These are phyloP conservation scores for Pachyrhynchus sulphureomaculatus DNA, from an alignment of 1,140 invertebrate species.

Conservation along the genomic window DNA sequence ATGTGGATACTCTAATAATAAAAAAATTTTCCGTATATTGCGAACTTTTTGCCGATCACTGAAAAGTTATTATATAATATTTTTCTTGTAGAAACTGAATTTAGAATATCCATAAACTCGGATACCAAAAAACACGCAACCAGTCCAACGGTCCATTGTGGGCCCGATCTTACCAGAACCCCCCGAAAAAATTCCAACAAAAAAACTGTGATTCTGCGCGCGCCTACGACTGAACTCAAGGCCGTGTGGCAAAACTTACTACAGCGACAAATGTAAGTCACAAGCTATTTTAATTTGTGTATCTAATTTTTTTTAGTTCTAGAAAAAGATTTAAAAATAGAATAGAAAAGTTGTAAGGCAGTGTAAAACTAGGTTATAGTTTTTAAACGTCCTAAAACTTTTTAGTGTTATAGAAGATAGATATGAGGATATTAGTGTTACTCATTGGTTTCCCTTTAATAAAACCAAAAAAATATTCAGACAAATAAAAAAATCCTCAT, in stretches of 20 bases:
- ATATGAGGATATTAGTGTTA: too few species aligned
- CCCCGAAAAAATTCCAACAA: slow-evolving; percentile 63
- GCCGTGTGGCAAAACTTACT: slow-evolving; percentile 88
- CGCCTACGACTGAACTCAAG: slow-evolving; percentile 79
- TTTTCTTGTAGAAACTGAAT: slow-evolving; percentile 63
- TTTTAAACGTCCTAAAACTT: too few species aligned
- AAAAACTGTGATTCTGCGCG: slow-evolving; percentile 70
- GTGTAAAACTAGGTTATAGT: neutral
- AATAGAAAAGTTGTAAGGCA: too few species aligned
- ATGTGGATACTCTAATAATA: too few species aligned
- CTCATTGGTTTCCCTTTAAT: too few species aligned
- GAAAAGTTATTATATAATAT: too few species aligned
- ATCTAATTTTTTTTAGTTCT: neutral
- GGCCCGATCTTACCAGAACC: slow-evolving; percentile 58
- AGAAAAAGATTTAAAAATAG: too few species aligned
- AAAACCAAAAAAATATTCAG: too few species aligned
- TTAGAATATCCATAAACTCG: slow-evolving; percentile 64
- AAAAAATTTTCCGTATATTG: too few species aligned
- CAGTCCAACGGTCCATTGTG: slow-evolving; percentile 67
- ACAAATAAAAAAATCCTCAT: too few species aligned
- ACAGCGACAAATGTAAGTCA: slow-evolving; percentile 79
- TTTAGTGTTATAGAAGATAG: too few species aligned
- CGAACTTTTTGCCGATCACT: too few species aligned
- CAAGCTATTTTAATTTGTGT: slow-evolving; percentile 1
- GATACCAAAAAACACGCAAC: slow-evolving; percentile 55